Evolutionary conservation across 1,140 invertebrate genomes (phyloP), one percentile per base, ranked within the genome.

Genomic region (Helicoverpa zea): DNA sequence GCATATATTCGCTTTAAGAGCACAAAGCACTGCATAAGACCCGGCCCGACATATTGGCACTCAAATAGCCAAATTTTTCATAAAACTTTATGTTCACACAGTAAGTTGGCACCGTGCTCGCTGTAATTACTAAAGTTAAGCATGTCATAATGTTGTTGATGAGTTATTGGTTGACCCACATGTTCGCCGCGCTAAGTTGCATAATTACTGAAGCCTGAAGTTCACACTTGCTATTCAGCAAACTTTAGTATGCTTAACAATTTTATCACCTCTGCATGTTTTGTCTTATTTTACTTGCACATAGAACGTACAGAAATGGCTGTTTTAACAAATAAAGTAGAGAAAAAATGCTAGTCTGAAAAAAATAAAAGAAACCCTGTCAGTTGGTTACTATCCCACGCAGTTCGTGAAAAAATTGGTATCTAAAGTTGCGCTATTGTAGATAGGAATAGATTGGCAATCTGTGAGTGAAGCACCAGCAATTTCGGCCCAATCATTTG

Each of bases 131-230:
- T 18, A 30, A 66, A 66, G 63, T 66, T 66, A 47, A 43, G 16
- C 63, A 16, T 66, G 63, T 47, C 35, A 66, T 66, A 66, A 66
- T 47, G 2, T 66, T 66, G 63, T 47, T 66, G 63, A 66, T 66
- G 63, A 66, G 63, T 66, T 66, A 49, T 66, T 47, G 63, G 63
- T 16, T 66, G 63, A 66, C 63, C 63, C 63, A 47, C n/a, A 66
- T 66, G 63, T 47, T 66, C n/a, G 30, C 61, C 3, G 14, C 61
- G 63, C 30, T 47, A 66, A 66, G 35, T 66, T 66, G 35, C 63
- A 66, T 66, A 66, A 66, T 66, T 47, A 18, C 30, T 49, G 47
- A 18, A 18, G n/a, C 35, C 13, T 35, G 4, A 18, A 63, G 61
- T 63, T 66, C n/a, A 64, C n/a, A 43, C 35, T 7, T 43, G 35